Conservation (phyloP, 1,140 invertebrate genomes). For the Macrobrachium nipponense region DNA sequence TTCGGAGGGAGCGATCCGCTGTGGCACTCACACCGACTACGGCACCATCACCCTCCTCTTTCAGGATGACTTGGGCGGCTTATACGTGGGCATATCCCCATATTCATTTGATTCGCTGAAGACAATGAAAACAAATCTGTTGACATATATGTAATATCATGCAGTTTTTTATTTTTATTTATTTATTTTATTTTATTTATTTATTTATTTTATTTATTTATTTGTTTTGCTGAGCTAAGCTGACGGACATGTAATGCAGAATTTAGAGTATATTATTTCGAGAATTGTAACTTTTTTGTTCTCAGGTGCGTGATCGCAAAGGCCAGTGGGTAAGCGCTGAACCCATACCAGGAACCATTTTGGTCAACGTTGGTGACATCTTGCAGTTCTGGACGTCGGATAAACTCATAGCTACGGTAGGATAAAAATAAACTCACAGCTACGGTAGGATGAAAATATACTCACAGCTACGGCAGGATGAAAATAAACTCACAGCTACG, state of each 20-base stretch:
- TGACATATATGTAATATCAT: background rate
- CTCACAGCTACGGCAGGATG: too few relatives aligned
- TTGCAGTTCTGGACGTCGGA: slow-evolving; percentile 82
- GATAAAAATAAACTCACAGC: background rate
- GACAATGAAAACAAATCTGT: background rate
- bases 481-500: too few relatives aligned
- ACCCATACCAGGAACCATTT: slow-evolving; percentile 81
- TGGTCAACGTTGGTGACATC: slow-evolving; percentile 83
- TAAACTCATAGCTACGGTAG: slow-evolving; percentile 78
- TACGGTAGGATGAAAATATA: too few relatives aligned
- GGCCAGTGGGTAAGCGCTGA: slow-evolving; percentile 81
- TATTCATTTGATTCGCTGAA: background rate
- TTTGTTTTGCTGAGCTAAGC: too few relatives aligned
- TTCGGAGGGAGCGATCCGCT: slow-evolving; percentile 73
- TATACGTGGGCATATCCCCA: slow-evolving; percentile 66
- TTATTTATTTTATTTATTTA: too few relatives aligned
- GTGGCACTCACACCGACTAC: slow-evolving; percentile 79
- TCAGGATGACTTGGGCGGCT: slow-evolving; percentile 72
- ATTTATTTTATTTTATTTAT: too few relatives aligned
- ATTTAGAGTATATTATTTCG: background rate
- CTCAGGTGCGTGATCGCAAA: slow-evolving; percentile 69
- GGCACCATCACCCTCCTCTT: slow-evolving; percentile 81
- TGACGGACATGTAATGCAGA: background rate
- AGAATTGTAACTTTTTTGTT: background rate
- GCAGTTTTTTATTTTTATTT: too few relatives aligned